Percentiles rank a stretch among this genome's conserved stretches.
Evolutionary conservation across 2,113 vertebrate species (phyloP).

Genomic region (Brachyhypopomus occidentalis): DNA sequence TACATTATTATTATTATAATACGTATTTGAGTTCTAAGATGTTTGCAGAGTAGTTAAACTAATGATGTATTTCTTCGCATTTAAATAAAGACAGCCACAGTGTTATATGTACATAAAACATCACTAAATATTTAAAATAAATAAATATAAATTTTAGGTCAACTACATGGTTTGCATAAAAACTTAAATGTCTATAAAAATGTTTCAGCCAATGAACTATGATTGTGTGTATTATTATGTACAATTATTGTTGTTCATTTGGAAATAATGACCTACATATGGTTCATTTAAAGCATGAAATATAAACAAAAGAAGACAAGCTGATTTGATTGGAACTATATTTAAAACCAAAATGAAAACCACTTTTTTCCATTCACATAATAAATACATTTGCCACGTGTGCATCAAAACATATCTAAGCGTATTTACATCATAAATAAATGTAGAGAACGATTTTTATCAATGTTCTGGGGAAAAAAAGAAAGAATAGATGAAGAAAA

Average conservation of each 20-base stretch:
- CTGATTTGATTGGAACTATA: conserved; percentile 79
- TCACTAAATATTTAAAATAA: background rate
- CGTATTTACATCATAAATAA: conserved; percentile 99
- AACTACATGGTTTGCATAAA: background rate
- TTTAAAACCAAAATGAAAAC: conserved; percentile 85
- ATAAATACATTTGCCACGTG: conserved; percentile 98
- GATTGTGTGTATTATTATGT: background rate
- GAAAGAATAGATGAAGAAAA: background rate
- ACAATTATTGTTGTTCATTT: background rate
- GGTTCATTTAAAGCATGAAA: background rate
- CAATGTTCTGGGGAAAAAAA: conserved; percentile 76
- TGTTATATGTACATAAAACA: background rate
- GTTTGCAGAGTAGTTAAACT: background rate
- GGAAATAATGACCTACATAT: background rate
- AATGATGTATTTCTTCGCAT: background rate
- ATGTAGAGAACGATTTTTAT: conserved; percentile 84
- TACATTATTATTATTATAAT: background rate
- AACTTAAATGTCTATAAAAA: no score
- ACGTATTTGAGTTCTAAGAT: background rate
- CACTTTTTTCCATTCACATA: conserved; percentile 79
- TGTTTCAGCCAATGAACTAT: background rate
- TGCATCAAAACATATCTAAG: conserved; percentile 78
- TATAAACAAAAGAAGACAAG: conserved; percentile 64
- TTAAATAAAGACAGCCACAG: background rate
- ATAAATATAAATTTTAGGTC: background rate